Conservation (phyloP, 2,113 vertebrate species). For the Dolichotis patagonum region DNA sequence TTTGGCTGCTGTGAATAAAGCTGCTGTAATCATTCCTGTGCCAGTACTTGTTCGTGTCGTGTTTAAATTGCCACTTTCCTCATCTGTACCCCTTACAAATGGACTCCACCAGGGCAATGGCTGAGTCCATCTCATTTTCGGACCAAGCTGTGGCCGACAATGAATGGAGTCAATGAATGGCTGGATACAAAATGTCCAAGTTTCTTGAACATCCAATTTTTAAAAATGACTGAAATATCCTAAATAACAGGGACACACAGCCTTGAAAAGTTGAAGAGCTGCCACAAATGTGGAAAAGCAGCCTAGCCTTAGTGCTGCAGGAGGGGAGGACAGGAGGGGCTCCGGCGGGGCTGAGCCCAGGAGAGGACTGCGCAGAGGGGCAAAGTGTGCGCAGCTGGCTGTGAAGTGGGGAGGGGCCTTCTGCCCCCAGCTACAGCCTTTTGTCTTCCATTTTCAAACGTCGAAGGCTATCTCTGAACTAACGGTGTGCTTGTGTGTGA, state of each 20-base stretch:
- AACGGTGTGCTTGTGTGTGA: constrained; percentile 66
- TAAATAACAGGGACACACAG: background rate
- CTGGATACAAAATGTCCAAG: background rate
- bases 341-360: background rate
- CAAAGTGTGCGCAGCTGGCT: background rate
- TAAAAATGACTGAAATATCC: background rate
- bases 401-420: background rate
- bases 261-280: constrained; percentile 11
- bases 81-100: background rate
- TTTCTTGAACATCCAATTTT: constrained; percentile 49
- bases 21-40: background rate
- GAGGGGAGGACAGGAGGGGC: background rate
- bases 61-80: background rate
- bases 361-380: rapidly evolving
- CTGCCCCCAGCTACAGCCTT: constrained; percentile 55
- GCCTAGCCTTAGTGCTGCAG: background rate
- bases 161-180: background rate
- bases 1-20: background rate
- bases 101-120: background rate
- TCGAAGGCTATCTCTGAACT: constrained; percentile 70
- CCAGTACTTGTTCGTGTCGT: background rate
- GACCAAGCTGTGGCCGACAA: background rate
- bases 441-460: constrained; percentile 73
- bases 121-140: background rate
- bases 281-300: background rate